Evolutionary conservation across 1,140 invertebrate genomes (phyloP), one percentile per base, ranked within the genome.

Genomic region (Drosophila fuyamai): DNA sequence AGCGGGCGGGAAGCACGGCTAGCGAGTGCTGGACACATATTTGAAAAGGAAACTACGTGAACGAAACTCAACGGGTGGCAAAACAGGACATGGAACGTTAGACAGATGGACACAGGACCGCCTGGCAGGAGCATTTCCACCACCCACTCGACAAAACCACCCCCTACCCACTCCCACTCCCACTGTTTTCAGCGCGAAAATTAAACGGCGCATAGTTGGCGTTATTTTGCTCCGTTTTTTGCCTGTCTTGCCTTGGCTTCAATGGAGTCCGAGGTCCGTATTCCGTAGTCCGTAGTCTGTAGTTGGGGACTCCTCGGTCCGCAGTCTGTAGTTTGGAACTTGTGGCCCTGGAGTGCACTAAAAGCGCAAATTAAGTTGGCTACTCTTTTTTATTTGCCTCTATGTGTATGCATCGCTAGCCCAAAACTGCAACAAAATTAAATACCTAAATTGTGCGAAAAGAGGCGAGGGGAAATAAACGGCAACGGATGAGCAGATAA

Each of bases 1-100:
- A 40, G 41, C 32, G 43, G 53, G 23, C 35, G 48, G 44, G 32
- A 50, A 66, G 56, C 58, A 50, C 48, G 77, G 58, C 47, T 14
- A 63, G 62, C 83, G 74, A 88, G 83, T 83, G 83, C 84, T 89
- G 83, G 74, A 80, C 84, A 88, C 84, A 88, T 88, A 88, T 88
- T 88, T 88, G 83, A 88, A 88, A 89, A 88, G 84, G 76, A 83
- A 89, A 89, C 86, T 88, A 86, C 83, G 83, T 88, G 83, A 81
- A 61, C 83, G 73, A 76, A 76, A 66, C 73, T 76, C 72, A 76
- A 76, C 61, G 72, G 73, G 72, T 67, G 73, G 72, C 73, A 76
- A 76, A 63, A 77, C 76, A 80, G 76, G 65, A 80, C 72, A 84
- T 61, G 76, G 63, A 66, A 76, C 60, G 72, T 67, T 76, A 57